Base-by-base conservation (phyloP, 2,797 vertebrate genomes). In the Cetoscarus ocellatus region DNA sequence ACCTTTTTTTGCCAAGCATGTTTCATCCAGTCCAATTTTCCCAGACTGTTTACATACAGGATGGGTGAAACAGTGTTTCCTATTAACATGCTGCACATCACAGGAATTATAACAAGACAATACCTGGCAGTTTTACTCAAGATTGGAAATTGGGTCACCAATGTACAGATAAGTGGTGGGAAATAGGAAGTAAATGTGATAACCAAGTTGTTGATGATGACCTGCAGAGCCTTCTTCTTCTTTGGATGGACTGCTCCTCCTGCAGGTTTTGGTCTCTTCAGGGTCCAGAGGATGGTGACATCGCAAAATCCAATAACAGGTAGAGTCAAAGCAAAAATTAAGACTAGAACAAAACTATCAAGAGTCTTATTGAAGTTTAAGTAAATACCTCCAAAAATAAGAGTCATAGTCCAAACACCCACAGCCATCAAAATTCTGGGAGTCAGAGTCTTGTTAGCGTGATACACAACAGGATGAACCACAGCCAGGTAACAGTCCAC, bases 401-500 rank as follows among this genome's bases (percentile, higher is more conserved):
- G 0, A 0, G 39, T 63, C 7, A 67, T 15, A 10, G 40, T 38
- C 78, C 70, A 85, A 11, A 82, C 42, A 7, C 9, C 19, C 39
- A 19, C 51, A 12, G 39, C 34, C 12, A 40, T 10, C 27, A 66
- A 5, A 12, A 70, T 1, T 17, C 50, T 61, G 17, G 56, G 61
- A 50, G 61, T 70, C 39, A 70, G 52, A 56, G 38, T 61, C 34
- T 66, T 76, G 17, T 34, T 65, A 5, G 1, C 3, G 14, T 55
- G 55, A 61, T 70, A 76, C 1, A 34, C 13, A 42, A 86, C 60
- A 5, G 86, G 86, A 67, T 85, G 55, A 73, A 84, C 59, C 49
- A 92, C 91, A 18, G 91, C 86, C 40, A 90, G n/a, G 61, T 83
- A 79, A 54, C 86, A 86, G 53, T 91, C 86, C 60, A 76, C 72